These are phyloP conservation scores for Cinara cedri DNA, from an alignment of 2,888 invertebrate genomes.

Conservation along the genomic window DNA sequence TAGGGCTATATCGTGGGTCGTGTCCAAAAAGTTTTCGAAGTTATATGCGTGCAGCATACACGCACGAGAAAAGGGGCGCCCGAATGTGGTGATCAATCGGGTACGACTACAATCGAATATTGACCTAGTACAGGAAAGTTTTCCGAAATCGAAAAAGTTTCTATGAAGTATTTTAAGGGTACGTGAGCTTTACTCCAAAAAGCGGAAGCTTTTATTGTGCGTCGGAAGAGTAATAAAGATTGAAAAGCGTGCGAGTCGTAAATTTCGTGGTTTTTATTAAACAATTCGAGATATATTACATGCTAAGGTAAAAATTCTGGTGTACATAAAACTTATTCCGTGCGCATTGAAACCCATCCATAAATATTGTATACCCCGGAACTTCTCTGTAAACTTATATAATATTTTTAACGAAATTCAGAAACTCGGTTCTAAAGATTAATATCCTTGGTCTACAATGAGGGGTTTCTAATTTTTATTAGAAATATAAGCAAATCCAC, in stretches of 20 bases:
- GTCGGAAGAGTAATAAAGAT: conserved; percentile 39
- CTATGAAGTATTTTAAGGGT: conserved; percentile 6
- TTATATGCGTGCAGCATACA: not conserved
- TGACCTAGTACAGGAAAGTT: conserved; percentile 45
- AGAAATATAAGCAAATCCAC: no score
- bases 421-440: no score
- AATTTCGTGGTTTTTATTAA: conserved; percentile 32
- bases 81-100: conserved; percentile 39
- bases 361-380: not conserved
- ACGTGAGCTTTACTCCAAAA: conserved; percentile 6
- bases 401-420: not conserved
- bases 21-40: conserved; percentile 11
- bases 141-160: conserved; percentile 47
- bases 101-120: conserved; percentile 47
- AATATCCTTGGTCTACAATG: no score
- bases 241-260: conserved; percentile 7
- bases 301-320: conserved; percentile 15
- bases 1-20: not conserved
- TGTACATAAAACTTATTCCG: conserved; percentile 2
- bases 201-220: not conserved
- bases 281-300: not conserved
- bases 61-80: not conserved
- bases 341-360: no score
- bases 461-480: no score
- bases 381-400: no score